Conservation (phyloP, 2,797 vertebrate species). For the Brachyrhaphis roseni region DNA sequence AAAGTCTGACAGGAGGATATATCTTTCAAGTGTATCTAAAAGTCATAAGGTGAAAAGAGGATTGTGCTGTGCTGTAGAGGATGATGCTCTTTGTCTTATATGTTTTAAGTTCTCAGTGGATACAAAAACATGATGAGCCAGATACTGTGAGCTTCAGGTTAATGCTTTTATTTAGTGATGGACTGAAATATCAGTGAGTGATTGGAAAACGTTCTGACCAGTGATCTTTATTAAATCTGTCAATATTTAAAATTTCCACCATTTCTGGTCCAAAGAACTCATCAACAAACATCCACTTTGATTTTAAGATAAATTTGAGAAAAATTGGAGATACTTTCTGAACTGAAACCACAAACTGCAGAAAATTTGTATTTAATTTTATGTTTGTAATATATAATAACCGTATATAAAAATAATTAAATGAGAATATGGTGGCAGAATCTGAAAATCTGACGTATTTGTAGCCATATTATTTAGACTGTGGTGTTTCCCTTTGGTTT, state of each 20-base stretch:
- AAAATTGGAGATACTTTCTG: not conserved
- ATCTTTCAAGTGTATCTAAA: conserved; percentile 69
- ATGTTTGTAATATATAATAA: not conserved
- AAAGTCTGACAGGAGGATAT: conserved; percentile 71
- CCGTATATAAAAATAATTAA: not conserved
- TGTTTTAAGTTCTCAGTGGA: not conserved
- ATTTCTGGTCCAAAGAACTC: not conserved
- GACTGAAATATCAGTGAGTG: no score
- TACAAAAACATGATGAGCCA: not conserved
- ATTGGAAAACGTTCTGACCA: not conserved
- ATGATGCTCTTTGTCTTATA: conserved; percentile 21
- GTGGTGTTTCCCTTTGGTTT: not conserved
- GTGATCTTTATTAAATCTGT: not conserved
- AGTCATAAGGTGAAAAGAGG: conserved; percentile 55
- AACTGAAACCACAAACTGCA: not conserved
- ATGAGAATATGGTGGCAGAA: not conserved
- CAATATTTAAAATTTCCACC: not conserved
- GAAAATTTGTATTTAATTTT: not conserved
- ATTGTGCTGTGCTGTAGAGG: conserved; percentile 4
- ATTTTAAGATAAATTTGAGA: not conserved
- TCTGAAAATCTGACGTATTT: not conserved
- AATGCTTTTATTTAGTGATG: not conserved
- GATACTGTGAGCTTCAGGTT: not conserved
- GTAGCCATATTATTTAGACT: not conserved
- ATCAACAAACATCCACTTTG: not conserved